phyloP scores from a whole-genome alignment of 2,797 vertebrate genomes.

The Benthosema pterotum region DNA sequence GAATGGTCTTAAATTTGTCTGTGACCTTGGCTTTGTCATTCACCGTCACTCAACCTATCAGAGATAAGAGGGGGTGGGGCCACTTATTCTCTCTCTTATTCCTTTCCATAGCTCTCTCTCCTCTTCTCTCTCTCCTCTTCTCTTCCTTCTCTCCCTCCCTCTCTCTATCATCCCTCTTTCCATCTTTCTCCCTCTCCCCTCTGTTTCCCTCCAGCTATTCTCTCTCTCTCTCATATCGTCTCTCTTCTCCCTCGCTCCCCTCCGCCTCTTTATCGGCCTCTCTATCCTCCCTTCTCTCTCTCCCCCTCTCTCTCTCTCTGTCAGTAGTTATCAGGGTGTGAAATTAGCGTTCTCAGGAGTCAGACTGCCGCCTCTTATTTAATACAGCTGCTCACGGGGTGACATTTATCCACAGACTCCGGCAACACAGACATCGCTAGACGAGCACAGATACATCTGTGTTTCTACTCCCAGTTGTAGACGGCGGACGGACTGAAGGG shows the following conservation, averaged over 20 bases:
- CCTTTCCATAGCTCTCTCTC: too few species aligned
- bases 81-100: not conserved
- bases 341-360: conserved; percentile 74
- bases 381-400: conserved; percentile 72
- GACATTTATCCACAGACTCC: conserved; percentile 73
- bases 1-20: conserved; percentile 1
- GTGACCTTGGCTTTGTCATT: conserved; percentile 18
- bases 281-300: not conserved
- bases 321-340: conserved; percentile 70
- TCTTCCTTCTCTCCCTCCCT: not conserved
- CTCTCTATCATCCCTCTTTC: not conserved
- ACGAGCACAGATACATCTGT: conserved; percentile 13
- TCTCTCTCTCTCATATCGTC: not conserved
- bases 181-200: not conserved
- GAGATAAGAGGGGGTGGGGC: conserved; percentile 2
- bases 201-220: not conserved
- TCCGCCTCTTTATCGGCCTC: not conserved
- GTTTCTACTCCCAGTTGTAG: conserved; percentile 2
- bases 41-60: conserved; percentile 11
- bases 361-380: conserved; percentile 75
- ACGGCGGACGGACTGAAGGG: not conserved
- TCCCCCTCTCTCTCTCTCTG: conserved; percentile 6
- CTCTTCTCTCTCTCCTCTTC: not conserved
- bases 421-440: conserved; percentile 12
- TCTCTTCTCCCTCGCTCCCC: not conserved